Base-by-base conservation (phyloP, 2,888 invertebrate species). In the Hydrotaea cyrtoneurina region DNA sequence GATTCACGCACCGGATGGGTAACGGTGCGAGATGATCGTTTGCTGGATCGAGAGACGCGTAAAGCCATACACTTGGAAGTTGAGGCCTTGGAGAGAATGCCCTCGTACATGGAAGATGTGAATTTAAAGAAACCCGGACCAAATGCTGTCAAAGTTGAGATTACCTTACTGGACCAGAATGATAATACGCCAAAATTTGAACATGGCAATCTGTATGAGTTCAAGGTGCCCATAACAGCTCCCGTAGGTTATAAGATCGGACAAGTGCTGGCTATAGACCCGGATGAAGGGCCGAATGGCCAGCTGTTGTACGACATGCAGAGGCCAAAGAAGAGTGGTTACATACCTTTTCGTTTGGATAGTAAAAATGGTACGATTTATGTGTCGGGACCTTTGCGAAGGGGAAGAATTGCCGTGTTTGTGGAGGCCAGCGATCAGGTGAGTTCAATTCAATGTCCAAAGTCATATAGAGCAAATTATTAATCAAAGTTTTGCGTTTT, bases 131-230 rank as follows among this genome's bases (percentile, higher is more conserved):
- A 87, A 13, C 88, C 90, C 0, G 90, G 90, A 0, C 90, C 91
- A 0, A 94, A 94, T 62, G 93, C 93, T 26, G 97, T 97, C 0
- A 94, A 94, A 55, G 96, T 97, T 0, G 96, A 97, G 92, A 96
- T 98, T 0, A 96, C 96, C 0, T 92, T 98, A 31, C 93, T 96
- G 0, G 98, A 98, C 90, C 96, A 98, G 17, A 98, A 98, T 90
- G 98, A 98, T 90, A 98, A 98, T 88, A 96, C 96, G 88, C 98
- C 98, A 0, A 95, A 95, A 31, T 98, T 98, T 89, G 94, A 96
- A 26, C 96, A 97, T 3, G 96, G 95, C 78, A 97, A 97, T 91
- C 93, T 97, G 5, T 97, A 97, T 88, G 96, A 96, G 89, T 96
- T 97, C 88, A 93, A 93, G 71, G 94, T 96, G 0, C 94, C 94